These are phyloP conservation scores for Fratercula arctica DNA, from an alignment of 2,797 vertebrate genomes.

Conservation along the genomic window DNA sequence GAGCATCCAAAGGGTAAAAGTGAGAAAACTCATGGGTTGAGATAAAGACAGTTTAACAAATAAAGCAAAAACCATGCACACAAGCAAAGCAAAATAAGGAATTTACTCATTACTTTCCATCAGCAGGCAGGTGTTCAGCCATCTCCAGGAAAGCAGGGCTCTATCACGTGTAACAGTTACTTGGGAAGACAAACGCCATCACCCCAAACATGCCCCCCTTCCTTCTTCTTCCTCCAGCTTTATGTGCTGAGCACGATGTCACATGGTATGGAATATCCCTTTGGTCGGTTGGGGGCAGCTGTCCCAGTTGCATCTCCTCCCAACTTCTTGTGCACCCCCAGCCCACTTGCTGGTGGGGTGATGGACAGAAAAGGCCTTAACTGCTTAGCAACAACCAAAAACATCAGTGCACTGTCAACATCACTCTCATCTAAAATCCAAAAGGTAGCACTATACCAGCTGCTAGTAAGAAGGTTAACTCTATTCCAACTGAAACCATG, in stretches of 20 bases:
- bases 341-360: background rate
- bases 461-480: background rate
- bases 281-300: background rate
- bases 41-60: background rate
- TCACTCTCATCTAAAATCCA: background rate
- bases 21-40: background rate
- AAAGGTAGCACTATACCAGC: background rate
- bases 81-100: background rate
- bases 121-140: background rate
- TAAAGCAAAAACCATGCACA: background rate
- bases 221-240: background rate
- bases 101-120: background rate
- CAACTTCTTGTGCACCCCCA: background rate
- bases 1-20: background rate
- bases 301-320: background rate
- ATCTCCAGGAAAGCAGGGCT: background rate
- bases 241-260: background rate
- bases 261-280: background rate
- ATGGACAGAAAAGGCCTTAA: background rate
- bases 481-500: background rate
- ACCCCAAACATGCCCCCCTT: background rate
- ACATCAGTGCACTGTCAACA: background rate
- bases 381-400: background rate
- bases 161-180: background rate
- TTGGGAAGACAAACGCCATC: background rate